A percentile compares a stretch with the other conserved stretches of the same genome.
These are phyloP conservation scores for Zosterops lateralis DNA, from an alignment of 2,113 vertebrate species.

Conservation along the genomic window DNA sequence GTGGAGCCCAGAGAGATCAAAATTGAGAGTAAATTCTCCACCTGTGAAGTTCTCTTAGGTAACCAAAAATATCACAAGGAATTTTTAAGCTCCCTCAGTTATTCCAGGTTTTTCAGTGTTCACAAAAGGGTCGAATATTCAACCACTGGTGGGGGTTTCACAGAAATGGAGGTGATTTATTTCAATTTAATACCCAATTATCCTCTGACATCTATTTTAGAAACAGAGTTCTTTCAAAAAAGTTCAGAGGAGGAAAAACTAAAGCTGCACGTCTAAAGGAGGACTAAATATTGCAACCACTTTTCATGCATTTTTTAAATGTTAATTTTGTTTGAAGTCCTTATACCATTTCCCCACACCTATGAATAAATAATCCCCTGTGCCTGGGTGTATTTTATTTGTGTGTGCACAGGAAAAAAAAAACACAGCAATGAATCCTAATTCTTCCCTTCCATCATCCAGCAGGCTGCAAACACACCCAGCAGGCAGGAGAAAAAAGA, in stretches of 20 bases:
- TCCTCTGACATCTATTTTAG: not conserved
- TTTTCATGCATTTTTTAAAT: conserved; percentile 73
- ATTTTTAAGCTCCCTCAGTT: not conserved
- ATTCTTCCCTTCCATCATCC: not conserved
- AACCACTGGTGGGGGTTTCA: not conserved
- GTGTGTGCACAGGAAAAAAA: conserved; percentile 2
- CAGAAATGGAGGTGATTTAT: not conserved
- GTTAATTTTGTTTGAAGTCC: conserved; percentile 72
- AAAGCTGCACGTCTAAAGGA: conserved; percentile 30
- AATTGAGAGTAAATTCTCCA: not conserved
- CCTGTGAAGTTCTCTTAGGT: not conserved
- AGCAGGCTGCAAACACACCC: conserved; percentile 26
- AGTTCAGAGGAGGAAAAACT: not conserved
- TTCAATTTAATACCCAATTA: not conserved
- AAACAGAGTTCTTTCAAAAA: not conserved
- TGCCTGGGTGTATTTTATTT: not conserved
- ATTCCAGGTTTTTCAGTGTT: not conserved
- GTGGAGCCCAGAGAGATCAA: not conserved
- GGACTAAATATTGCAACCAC: conserved; percentile 61
- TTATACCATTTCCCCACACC: conserved; percentile 58
- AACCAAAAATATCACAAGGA: not conserved
- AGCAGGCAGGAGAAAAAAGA: not conserved
- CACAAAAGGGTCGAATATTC: not conserved
- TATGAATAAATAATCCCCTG: conserved; percentile 68
- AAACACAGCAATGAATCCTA: conserved; percentile 49